Conservation (phyloP, 1,140 invertebrate species). For the Ruditapes philippinarum region DNA sequence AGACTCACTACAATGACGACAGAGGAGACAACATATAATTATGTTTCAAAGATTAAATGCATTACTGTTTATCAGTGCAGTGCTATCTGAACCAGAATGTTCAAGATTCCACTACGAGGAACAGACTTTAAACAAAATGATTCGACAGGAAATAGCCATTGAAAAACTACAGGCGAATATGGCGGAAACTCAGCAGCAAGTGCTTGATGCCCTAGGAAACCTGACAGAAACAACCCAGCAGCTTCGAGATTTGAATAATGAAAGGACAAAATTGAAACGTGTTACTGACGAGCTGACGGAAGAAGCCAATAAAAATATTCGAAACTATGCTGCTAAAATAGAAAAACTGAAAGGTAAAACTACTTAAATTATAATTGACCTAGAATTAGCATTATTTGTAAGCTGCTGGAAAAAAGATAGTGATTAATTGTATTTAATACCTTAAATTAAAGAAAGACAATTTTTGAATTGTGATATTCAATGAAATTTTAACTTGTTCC, state of each 20-base stretch:
- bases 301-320: not conserved
- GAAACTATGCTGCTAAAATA: not conserved
- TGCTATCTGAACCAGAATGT: not conserved
- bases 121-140: not conserved
- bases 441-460: no score
- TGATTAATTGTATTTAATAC: no score
- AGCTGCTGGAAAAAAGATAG: no score
- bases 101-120: not conserved
- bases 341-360: not conserved
- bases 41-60: no score
- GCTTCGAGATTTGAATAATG: not conserved
- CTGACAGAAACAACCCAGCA: not conserved
- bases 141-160: not conserved
- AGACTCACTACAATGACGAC: no score
- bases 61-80: not conserved
- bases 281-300: not conserved
- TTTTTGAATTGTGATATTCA: no score
- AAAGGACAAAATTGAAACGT: not conserved
- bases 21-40: no score
- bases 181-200: not conserved
- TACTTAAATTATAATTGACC: no score
- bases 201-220: not conserved
- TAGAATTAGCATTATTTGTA: no score
- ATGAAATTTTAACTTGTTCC: no score
- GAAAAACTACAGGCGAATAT: not conserved